Evolutionary conservation across 2,888 invertebrate species (phyloP), one percentile per base, ranked within the genome.

Genomic region (Odontothrips loti): DNA sequence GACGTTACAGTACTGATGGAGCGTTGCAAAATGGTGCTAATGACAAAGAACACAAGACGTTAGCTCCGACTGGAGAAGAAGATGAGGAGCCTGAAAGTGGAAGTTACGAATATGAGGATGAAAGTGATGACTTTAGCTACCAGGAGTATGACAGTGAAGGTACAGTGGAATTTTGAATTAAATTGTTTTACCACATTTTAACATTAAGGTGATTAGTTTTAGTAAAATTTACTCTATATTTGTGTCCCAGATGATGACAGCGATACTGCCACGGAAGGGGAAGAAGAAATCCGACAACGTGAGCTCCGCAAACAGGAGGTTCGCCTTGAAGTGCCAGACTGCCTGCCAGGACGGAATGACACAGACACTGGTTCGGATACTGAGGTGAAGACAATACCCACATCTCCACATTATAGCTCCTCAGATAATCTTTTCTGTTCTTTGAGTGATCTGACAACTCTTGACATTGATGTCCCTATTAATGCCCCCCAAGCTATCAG

Each of bases 201-300:
- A 17, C n/a, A 29, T 78, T 29, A 80, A 79, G 81, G 48, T 75
- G 80, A 80, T 34, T 48, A 10, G 20, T 27, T 82, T 68, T 78
- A 75, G 68, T 15, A 29, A 4, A 79, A 79, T 82, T 79, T 80
- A n/a, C 80, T 68, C 80, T 29, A 15, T 2, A 27, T 80, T 63
- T 78, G 1, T 58, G 15, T 15, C 86, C 86, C 88, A 90, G 93
- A 91, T 86, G 91, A 91, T 83, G 91, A 91, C 83, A 90, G 90
- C 83, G 92, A 92, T 82, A 93, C 93, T n/a, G 92, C 92, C 68
- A 93, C 93, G 0, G 93, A 93, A 87, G 92, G 92, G 15, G 93
- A 93, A 87, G 91, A 91, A 80, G 93, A 93, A 84, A 90, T 91
- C 47, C 90, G 91, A 82, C 93, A 92, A 15, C 89, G 92, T 47